Base-by-base conservation (phyloP, 1,140 invertebrate genomes). In the Heliconius hermathena region DNA sequence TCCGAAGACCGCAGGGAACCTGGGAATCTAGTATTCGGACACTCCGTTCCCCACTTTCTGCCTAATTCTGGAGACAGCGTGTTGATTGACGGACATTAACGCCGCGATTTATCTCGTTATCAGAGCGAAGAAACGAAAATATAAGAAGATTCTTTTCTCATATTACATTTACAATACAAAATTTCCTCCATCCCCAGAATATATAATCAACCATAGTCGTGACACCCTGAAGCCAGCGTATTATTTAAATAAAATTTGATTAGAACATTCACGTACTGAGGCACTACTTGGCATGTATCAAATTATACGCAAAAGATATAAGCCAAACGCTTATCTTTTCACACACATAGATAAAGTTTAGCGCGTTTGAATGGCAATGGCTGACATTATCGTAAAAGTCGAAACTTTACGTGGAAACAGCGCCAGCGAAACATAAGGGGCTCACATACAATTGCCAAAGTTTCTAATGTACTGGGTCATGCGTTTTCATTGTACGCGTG, bases 371-470 rank as follows among this genome's bases (percentile, higher is more conserved):
- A 94, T 93, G 90, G 93, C 91, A 93, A 94, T 90, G 93, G 90
- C 91, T 93, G 91, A 91, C 91, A 94, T 94, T 93, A 94, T 93
- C 93, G 93, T 94, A 94, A 94, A 94, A 94, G 93, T 91, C 83
- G 91, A 84, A 92, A 94, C 91, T 94, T 93, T 92, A 88, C 87
- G 89, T 92, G 88, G 89, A 87, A 90, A 93, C 88, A 90, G 90
- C 91, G 87, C 87, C 87, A 81, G 79, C 91, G 88, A 93, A 94
- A 94, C 93, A 94, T 93, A 93, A 93, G 93, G 91, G 91, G 91
- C 89, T 91, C 90, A 88, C 87, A 89, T 93, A 93, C 93, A 87
- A 94, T 94, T 94, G 93, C 90, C 89, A 86, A 93, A 94, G 87
- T 94, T 94, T 92, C 83, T 92, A 90, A 91, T 90, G 89, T 93